Conservation (phyloP, 2,113 vertebrate genomes). For the Conger conger region DNA sequence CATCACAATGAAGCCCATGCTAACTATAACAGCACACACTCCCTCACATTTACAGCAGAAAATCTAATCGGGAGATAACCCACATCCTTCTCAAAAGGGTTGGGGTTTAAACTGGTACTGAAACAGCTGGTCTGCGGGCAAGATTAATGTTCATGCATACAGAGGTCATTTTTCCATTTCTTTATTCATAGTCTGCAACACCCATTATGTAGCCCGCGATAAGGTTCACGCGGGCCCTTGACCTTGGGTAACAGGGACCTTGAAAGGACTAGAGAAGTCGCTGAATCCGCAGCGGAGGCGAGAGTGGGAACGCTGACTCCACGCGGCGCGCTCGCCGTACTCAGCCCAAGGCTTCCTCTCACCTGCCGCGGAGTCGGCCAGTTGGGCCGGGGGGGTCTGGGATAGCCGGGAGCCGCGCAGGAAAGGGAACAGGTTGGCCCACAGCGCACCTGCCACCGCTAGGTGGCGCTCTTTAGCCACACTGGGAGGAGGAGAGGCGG, state of each 20-base stretch:
- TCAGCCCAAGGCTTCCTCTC: constrained; percentile 43
- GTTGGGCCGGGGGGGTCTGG: constrained; percentile 76
- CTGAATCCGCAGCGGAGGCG: too few species aligned
- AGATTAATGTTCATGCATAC: background rate
- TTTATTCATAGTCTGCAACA: too few species aligned
- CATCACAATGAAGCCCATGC: background rate
- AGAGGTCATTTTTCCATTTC: background rate
- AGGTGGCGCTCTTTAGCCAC: constrained; percentile 91
- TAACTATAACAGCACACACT: background rate
- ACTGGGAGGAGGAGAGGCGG: constrained; percentile 58
- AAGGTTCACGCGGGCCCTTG: too few species aligned
- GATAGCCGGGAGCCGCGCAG: constrained; percentile 85
- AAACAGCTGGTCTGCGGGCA: background rate
- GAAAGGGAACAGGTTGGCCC: constrained; percentile 91
- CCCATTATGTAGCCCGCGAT: too few species aligned
- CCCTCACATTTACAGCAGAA: too few species aligned
- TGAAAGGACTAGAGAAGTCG: too few species aligned
- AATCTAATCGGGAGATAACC: too few species aligned
- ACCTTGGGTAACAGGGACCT: too few species aligned
- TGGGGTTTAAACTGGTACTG: too few species aligned
- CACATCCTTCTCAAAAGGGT: background rate
- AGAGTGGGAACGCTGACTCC: too few species aligned
- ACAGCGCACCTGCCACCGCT: constrained; percentile 82
- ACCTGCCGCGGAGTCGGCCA: constrained; percentile 94
- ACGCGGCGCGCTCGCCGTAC: background rate